These are phyloP conservation scores for Anabacerthia variegaticeps DNA, from an alignment of 2,797 vertebrate species.

Conservation along the genomic window DNA sequence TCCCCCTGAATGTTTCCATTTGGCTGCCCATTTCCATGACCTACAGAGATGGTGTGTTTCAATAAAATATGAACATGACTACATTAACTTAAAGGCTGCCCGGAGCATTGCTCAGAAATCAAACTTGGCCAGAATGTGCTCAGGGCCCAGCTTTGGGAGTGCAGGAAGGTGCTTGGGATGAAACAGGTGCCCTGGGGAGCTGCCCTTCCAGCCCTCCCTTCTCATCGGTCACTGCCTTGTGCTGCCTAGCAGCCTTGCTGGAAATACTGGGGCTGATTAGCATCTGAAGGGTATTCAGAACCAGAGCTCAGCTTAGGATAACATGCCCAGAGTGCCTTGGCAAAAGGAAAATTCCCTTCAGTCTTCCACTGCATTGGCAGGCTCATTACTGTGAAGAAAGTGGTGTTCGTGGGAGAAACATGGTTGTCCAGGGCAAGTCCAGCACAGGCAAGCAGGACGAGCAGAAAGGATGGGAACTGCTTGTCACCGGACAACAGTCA, in stretches of 20 bases:
- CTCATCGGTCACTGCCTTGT: neutral
- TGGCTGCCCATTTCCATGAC: conserved; percentile 11
- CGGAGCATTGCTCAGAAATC: neutral
- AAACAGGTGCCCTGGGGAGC: neutral
- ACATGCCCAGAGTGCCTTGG: neutral
- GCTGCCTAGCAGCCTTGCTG: neutral
- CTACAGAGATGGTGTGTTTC: neutral
- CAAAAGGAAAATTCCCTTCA: neutral
- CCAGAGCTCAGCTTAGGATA: neutral
- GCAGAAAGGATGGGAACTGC: neutral
- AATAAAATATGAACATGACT: conserved; percentile 37
- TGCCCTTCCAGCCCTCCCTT: neutral
- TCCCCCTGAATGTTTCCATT: neutral
- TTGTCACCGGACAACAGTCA: neutral
- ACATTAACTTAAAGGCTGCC: conserved; percentile 38
- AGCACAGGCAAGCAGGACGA: neutral
- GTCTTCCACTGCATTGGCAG: neutral
- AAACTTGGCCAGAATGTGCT: neutral
- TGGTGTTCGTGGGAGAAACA: neutral
- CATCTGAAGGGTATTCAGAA: neutral
- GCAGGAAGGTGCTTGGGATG: neutral
- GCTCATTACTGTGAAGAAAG: neutral
- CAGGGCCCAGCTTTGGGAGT: neutral
- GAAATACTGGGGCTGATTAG: neutral
- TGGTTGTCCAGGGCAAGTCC: neutral